phyloP scores from a whole-genome alignment of 2,888 invertebrate species.

The Periphyllus acericola region DNA sequence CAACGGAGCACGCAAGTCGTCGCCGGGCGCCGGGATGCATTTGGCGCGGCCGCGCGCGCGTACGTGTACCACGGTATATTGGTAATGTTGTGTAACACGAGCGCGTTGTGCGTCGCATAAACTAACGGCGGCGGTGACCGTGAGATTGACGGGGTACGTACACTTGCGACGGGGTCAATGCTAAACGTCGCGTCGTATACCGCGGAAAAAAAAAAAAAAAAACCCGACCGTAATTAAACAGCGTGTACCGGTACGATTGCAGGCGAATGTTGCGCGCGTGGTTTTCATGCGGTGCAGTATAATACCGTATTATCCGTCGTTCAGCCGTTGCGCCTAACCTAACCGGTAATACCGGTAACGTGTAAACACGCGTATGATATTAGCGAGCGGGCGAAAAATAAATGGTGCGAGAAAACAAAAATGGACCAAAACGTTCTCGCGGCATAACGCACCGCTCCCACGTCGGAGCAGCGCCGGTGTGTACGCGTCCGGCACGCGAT shows the following conservation, averaged over 20 bases:
- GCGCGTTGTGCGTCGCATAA: neutral
- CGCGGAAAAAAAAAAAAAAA: neutral
- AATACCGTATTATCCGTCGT: neutral
- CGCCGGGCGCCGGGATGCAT: neutral
- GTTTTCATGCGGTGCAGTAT: neutral
- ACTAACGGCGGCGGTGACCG: neutral
- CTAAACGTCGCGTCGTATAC: neutral
- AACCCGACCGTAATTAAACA: neutral
- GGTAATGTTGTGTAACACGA: neutral
- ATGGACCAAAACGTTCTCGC: too few species aligned
- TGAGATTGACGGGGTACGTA: neutral
- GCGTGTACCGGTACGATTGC: neutral
- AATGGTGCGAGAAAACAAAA: too few species aligned
- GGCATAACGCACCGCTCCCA: too few species aligned
- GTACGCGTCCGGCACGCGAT: neutral
- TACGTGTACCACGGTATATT: neutral
- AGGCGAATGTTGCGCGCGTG: neutral
- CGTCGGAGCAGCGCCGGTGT: too few species aligned
- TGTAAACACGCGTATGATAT: too few species aligned
- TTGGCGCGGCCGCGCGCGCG: neutral
- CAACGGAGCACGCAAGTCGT: neutral
- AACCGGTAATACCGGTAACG: too few species aligned
- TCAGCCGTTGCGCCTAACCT: too few species aligned
- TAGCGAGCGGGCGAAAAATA: too few species aligned
- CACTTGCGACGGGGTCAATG: neutral